phyloP scores from a whole-genome alignment of 2,113 vertebrate genomes.

The Myiozetetes cayanensis region DNA sequence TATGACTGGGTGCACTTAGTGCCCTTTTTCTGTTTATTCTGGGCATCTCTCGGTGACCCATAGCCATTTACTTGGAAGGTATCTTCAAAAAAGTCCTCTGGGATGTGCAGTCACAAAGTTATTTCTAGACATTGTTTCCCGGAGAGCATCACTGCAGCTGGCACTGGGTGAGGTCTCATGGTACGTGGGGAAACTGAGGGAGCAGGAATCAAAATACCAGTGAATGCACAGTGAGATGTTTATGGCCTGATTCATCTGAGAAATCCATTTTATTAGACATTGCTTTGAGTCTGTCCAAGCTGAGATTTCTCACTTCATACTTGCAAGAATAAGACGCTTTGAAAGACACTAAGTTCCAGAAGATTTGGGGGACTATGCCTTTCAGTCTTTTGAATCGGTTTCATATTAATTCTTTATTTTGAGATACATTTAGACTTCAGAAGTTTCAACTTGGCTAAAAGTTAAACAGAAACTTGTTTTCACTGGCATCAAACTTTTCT shows the following conservation, averaged over 20 bases:
- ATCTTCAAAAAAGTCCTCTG: background rate
- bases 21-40: background rate
- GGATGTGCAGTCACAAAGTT: background rate
- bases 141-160: background rate
- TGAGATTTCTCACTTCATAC: background rate
- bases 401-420: background rate
- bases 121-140: background rate
- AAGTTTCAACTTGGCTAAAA: background rate
- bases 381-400: background rate
- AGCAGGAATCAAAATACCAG: background rate
- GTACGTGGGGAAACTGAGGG: background rate
- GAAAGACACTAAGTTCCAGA: background rate
- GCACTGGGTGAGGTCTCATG: background rate
- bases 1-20: background rate
- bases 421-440: background rate
- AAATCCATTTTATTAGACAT: background rate
- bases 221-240: background rate
- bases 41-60: background rate
- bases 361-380: background rate
- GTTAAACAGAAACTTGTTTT: background rate
- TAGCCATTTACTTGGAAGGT: background rate
- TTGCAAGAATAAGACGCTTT: background rate
- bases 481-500: background rate
- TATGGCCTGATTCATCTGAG: background rate
- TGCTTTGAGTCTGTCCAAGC: background rate